These are phyloP conservation scores for Heliconius congener DNA, from an alignment of 1,140 invertebrate species.

Conservation along the genomic window DNA sequence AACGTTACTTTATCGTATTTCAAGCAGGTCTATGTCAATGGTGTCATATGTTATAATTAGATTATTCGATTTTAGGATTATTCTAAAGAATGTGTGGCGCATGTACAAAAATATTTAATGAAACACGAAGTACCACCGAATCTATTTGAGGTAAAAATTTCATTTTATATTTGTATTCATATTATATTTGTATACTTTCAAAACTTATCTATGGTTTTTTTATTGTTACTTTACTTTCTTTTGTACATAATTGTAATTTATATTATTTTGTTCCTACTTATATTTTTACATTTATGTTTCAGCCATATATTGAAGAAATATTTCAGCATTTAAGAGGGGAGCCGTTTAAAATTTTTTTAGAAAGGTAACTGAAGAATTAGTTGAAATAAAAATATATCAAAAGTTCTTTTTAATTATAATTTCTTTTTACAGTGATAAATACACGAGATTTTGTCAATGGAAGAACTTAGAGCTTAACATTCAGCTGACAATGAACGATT, in stretches of 20 bases:
- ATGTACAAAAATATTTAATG: slow-evolving; percentile 98
- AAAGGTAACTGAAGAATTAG: slow-evolving; percentile 87
- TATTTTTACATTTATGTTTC: slow-evolving; percentile 52
- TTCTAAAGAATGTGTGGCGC: slow-evolving; percentile 96
- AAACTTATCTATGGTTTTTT: background rate
- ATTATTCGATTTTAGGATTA: slow-evolving; percentile 90
- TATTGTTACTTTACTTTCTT: background rate
- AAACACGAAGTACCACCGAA: slow-evolving; percentile 97
- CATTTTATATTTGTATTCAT: slow-evolving; percentile 11
- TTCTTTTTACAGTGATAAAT: slow-evolving; percentile 95
- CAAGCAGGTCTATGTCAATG: background rate
- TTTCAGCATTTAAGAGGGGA: slow-evolving; percentile 97
- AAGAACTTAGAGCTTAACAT: slow-evolving; percentile 99
- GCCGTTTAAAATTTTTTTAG: slow-evolving; percentile 98
- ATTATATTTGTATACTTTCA: slow-evolving; percentile 1
- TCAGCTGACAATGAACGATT: slow-evolving; percentile 99
- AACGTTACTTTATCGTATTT: background rate
- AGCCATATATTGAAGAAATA: slow-evolving; percentile 99
- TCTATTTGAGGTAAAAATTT: slow-evolving; percentile 94
- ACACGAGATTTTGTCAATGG: slow-evolving; percentile 99
- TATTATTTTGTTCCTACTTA: background rate
- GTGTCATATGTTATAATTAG: background rate
- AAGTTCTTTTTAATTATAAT: slow-evolving; percentile 40
- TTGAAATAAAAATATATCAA: background rate
- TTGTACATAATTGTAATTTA: background rate